Percentiles rank a stretch among this genome's conserved stretches.
phyloP scores from a whole-genome alignment of 2,113 vertebrate species.

The Takifugu flavidus region DNA sequence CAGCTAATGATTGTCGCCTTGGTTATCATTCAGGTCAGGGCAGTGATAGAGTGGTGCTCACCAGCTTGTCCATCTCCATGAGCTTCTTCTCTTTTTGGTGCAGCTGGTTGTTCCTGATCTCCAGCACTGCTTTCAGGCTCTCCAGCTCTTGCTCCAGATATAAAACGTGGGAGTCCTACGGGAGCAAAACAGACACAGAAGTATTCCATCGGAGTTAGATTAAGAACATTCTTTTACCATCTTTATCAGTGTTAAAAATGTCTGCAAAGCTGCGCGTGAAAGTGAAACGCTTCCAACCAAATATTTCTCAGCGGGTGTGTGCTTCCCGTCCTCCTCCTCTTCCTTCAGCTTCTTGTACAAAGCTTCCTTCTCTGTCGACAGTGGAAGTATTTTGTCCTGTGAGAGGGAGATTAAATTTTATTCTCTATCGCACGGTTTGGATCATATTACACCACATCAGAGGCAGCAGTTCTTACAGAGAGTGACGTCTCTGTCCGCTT shows the following conservation, averaged over 20 bases:
- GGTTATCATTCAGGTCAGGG: not conserved
- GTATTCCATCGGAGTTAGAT: not conserved
- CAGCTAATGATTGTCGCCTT: too few species aligned
- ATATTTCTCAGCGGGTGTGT: slow-evolving; percentile 80
- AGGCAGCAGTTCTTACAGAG: slow-evolving; percentile 67
- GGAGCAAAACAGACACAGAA: slow-evolving; percentile 18
- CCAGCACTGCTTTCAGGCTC: slow-evolving; percentile 92
- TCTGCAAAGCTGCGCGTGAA: too few species aligned
- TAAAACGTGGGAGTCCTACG: slow-evolving; percentile 88
- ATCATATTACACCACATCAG: not conserved
- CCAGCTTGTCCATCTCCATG: slow-evolving; percentile 94
- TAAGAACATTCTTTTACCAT: not conserved
- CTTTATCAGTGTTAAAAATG: too few species aligned
- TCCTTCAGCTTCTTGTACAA: slow-evolving; percentile 81
- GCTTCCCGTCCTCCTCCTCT: slow-evolving; percentile 82
- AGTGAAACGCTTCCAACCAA: slow-evolving; percentile 64
- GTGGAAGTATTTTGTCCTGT: slow-evolving; percentile 80
- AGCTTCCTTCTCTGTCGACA: slow-evolving; percentile 80
- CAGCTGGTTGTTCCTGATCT: slow-evolving; percentile 92
- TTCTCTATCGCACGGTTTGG: too few species aligned
- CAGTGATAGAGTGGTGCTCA: slow-evolving; percentile 47
- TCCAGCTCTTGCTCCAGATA: slow-evolving; percentile 94
- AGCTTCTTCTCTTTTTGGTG: slow-evolving; percentile 90
- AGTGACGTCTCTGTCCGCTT: slow-evolving; percentile 79
- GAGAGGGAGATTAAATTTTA: not conserved